Percentiles rank a stretch among this genome's conserved stretches.
phyloP scores from a whole-genome alignment of 2,113 vertebrate genomes.

The Epinephelus fuscoguttatus region DNA sequence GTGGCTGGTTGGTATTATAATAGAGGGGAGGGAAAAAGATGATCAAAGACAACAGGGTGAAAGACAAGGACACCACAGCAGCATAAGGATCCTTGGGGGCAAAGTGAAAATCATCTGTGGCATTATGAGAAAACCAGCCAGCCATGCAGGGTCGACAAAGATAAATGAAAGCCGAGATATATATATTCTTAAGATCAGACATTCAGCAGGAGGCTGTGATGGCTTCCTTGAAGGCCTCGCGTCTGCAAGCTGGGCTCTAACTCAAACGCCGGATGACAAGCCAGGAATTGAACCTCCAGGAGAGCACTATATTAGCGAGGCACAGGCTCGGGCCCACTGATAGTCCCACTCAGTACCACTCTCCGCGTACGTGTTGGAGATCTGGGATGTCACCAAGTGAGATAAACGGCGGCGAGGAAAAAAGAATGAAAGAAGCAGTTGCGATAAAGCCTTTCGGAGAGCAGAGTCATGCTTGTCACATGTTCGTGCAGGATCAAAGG shows the following conservation, averaged over 20 bases:
- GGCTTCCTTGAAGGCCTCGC: conserved; percentile 54
- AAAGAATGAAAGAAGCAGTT: conserved; percentile 1
- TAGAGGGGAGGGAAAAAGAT: not conserved
- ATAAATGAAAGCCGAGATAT: conserved; percentile 55
- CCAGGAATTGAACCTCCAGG: conserved; percentile 61
- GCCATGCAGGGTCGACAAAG: conserved; percentile 33
- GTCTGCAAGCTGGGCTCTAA: conserved; percentile 47
- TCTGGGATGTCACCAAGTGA: conserved; percentile 37
- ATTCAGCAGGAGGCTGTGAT: conserved; percentile 24
- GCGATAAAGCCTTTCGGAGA: conserved; percentile 46
- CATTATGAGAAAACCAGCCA: conserved; percentile 48
- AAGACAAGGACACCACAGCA: conserved; percentile 18
- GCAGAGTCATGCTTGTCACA: conserved; percentile 47
- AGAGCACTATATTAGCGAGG: conserved; percentile 40
- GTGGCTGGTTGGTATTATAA: not conserved
- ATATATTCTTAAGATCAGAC: conserved; percentile 36
- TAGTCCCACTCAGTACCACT: conserved; percentile 50
- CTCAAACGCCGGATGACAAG: conserved; percentile 61
- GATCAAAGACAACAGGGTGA: conserved; percentile 42
- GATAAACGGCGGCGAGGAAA: conserved; percentile 52
- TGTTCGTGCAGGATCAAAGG: conserved; percentile 52
- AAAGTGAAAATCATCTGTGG: conserved; percentile 30
- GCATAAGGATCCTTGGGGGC: conserved; percentile 19
- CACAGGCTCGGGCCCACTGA: conserved; percentile 19
- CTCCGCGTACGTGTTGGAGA: conserved; percentile 53